These are phyloP conservation scores for Spinus pinus DNA, from an alignment of 2,797 vertebrate species.

Conservation along the genomic window DNA sequence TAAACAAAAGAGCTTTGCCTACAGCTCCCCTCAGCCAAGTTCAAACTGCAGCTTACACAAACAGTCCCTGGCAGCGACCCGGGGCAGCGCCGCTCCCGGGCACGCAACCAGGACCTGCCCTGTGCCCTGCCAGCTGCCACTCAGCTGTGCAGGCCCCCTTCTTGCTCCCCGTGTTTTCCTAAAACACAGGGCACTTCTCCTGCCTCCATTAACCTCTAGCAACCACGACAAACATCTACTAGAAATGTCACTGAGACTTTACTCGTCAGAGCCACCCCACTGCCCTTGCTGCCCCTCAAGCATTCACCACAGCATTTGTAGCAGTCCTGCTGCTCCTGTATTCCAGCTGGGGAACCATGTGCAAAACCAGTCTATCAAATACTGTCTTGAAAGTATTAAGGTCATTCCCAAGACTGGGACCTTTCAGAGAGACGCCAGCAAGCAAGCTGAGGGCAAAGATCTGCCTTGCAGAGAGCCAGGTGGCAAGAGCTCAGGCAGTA, in stretches of 20 bases:
- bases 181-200: not conserved
- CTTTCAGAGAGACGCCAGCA: not conserved
- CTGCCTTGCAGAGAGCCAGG: not conserved
- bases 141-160: not conserved
- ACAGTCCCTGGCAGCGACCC: not conserved
- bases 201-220: not conserved
- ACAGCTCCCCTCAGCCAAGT: not conserved
- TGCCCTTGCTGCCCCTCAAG: not conserved
- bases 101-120: not conserved
- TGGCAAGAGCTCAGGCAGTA: not conserved
- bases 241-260: not conserved
- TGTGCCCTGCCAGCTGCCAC: not conserved
- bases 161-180: not conserved
- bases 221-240: accelerated
- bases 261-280: not conserved
- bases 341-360: not conserved
- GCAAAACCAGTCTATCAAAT: not conserved
- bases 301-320: not conserved
- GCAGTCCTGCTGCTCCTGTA: not conserved
- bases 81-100: not conserved
- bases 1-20: not conserved
- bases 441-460: not conserved
- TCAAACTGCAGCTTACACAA: not conserved
- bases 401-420: not conserved
- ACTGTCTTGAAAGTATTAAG: not conserved